Conservation (phyloP, 2,113 vertebrate species). For the Typhlomys cinereus region DNA sequence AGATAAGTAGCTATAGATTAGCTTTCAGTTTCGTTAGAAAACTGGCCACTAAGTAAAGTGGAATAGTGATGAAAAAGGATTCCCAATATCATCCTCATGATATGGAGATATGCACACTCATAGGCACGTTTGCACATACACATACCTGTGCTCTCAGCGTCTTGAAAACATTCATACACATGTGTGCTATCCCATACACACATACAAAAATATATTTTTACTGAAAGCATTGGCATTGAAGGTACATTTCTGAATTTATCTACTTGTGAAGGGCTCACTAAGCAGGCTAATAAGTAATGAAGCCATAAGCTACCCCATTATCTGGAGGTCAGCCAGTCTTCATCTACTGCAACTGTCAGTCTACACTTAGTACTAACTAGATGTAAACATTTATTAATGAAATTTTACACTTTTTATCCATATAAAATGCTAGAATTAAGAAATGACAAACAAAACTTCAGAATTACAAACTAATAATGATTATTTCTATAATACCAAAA, state of each 20-base stretch:
- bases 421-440: not conserved
- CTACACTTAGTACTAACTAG: not conserved
- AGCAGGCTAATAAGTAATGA: not conserved
- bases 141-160: no score
- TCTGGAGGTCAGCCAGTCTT: not conserved
- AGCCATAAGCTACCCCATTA: not conserved
- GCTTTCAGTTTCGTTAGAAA: no score
- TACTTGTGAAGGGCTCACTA: not conserved
- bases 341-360: not conserved
- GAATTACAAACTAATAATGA: not conserved
- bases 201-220: no score
- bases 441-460: not conserved
- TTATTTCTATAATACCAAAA: not conserved
- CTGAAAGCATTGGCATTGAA: not conserved
- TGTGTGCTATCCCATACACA: no score
- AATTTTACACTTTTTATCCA: slow-evolving; percentile 4
- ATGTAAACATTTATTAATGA: not conserved
- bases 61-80: no score
- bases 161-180: no score
- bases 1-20: no score
- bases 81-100: no score
- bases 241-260: not conserved
- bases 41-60: no score
- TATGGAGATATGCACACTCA: no score
- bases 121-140: no score